Percentiles rank a stretch among this genome's conserved stretches.
phyloP scores from a whole-genome alignment of 2,113 vertebrate species.

The Setophaga kirtlandii region DNA sequence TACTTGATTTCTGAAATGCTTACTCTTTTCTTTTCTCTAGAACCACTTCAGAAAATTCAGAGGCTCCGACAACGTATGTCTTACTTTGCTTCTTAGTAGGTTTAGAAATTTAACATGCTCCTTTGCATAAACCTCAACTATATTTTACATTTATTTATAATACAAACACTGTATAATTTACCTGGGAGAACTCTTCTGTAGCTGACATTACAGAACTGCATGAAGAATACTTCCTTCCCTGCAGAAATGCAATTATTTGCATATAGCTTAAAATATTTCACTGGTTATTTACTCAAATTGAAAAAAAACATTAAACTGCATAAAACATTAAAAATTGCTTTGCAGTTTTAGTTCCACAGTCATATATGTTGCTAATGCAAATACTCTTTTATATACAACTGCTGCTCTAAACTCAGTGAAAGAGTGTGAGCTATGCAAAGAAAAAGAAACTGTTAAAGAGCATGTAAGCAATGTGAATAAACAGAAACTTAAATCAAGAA shows the following conservation, averaged over 20 bases:
- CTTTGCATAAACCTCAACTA: not conserved
- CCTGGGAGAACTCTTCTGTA: not conserved
- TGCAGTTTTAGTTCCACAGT: not conserved
- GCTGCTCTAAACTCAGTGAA: not conserved
- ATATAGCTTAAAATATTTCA: not conserved
- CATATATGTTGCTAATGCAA: not conserved
- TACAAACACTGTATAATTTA: not conserved
- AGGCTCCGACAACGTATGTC: not conserved
- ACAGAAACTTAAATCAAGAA: not conserved
- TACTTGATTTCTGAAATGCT: not conserved
- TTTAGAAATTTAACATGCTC: not conserved
- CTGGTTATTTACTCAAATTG: not conserved
- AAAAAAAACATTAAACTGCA: not conserved
- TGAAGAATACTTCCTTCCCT: not conserved
- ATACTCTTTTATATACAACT: not conserved
- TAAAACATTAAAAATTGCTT: not conserved
- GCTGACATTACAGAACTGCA: accelerated
- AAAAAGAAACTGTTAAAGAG: not conserved
- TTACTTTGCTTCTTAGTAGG: not conserved
- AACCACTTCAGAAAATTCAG: slow-evolving; percentile 14
- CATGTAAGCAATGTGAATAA: not conserved
- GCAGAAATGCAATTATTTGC: not conserved
- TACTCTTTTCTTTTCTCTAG: slow-evolving; percentile 24
- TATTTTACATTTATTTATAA: not conserved
- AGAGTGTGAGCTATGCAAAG: not conserved